Conservation (phyloP, 2,888 invertebrate genomes). For the Petrolisthes manimaculis region DNA sequence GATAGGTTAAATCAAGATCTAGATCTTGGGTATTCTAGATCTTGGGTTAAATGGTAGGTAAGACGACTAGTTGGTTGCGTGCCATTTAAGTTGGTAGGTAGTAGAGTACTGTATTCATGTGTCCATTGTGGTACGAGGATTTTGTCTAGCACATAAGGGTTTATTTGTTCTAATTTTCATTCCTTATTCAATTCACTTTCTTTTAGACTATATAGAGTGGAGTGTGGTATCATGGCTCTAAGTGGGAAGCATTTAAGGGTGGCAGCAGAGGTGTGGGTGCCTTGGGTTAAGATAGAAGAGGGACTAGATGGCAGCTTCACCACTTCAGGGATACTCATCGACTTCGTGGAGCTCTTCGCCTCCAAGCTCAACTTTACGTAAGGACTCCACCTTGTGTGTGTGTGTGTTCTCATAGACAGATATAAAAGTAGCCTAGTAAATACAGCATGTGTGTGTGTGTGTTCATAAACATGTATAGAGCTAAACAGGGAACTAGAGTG, state of each 20-base stretch:
- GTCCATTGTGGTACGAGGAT: too few relatives aligned
- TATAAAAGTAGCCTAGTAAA: background rate
- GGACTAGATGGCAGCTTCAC: background rate
- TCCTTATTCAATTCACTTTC: too few relatives aligned
- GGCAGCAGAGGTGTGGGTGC: conserved; percentile 48
- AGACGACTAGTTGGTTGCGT: too few relatives aligned
- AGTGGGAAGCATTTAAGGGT: conserved; percentile 27
- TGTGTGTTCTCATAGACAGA: conserved; percentile 11
- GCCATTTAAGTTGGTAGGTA: too few relatives aligned
- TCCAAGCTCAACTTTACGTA: conserved; percentile 44
- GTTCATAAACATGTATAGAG: background rate
- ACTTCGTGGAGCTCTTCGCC: conserved; percentile 30
- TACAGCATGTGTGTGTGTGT: too few relatives aligned
- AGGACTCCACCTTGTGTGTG: background rate
- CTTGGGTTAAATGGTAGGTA: too few relatives aligned
- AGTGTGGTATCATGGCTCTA: background rate
- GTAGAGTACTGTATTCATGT: too few relatives aligned
- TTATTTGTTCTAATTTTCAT: too few relatives aligned
- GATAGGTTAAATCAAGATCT: too few relatives aligned
- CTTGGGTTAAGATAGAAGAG: conserved; percentile 34
- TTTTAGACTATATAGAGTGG: background rate
- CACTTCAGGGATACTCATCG: conserved; percentile 32
- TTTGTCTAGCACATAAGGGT: too few relatives aligned
- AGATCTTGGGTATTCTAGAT: too few relatives aligned
- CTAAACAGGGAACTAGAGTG: background rate